Evolutionary conservation across 30 jellyfish, hydroid and myxozoan species (phyloP), one percentile per base, ranked within the genome.

Genomic region (Haliclystus octoradiatus): DNA sequence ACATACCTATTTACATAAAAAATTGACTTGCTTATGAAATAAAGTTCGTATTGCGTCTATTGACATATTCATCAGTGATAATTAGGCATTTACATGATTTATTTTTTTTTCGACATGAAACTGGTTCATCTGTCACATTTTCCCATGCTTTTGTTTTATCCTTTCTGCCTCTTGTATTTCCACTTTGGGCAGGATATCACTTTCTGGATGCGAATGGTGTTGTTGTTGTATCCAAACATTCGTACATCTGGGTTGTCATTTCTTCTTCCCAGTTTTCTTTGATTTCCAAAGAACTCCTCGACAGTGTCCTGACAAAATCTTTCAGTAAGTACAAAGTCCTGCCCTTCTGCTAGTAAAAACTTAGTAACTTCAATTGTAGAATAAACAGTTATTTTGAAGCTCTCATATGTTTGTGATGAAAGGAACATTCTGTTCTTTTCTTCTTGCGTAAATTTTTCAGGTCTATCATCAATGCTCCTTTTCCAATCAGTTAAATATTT

Each of bases 371-470:
- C 82, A 25, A 66, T 60, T n/a, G 33, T 33, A 15, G 90, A 66
- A 49, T 33, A 35, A 1, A 32, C 65, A 7, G 92, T 57, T 12
- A 69, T 68, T 62, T 78, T 33, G 7, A 78, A 34, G 5, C 90
- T 75, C 50, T 77, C 90, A 57, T 49, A 60, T 26, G 90, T 77
- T 68, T 77, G 72, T 78, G 84, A 50, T 4, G 92, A 70, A 23
- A 68, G 23, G 34, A 78, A 78, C 92, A 68, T 78, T 25, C 34
- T 62, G 65, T 63, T 63, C 46, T 73, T 46, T 13, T 51, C 91
- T 25, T 49, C 33, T 22, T 70, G 50, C 2, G 2, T 46, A 25
- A 30, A 67, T 19, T 33, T 33, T 12, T 19, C 77, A 30, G 14
- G 2, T 5, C 69, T 15, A 29, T 57, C 25, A 22, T 7, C 13